Base-by-base conservation (phyloP, 2,113 vertebrate species). In the Scomber japonicus region DNA sequence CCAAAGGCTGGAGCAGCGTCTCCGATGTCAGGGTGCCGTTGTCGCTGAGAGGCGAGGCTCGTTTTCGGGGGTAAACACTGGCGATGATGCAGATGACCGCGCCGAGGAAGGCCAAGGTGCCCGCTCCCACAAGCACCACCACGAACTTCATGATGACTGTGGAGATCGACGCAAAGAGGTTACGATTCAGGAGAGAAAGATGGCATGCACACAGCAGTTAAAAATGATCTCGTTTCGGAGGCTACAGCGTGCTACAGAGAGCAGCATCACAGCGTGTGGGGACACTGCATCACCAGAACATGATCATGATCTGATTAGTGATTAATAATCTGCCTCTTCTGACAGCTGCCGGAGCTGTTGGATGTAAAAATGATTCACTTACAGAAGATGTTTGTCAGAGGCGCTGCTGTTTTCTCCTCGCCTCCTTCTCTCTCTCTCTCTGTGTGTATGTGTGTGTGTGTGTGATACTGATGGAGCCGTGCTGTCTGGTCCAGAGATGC, bases 81-180 rank as follows among this genome's bases (percentile, higher is more conserved):
- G 96, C 97, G 85, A 99, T 94, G 94, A 99, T 98, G 96, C 97
- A 98, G 92, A 98, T 97, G 90, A 97, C 96, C 77, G 96, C 97
- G 75, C 97, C 97, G 71, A 99, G 96, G 90, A 99, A 97, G 87
- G 97, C 97, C 93, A 98, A 94, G 84, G 95, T 94, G 89, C 97
- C 97, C 81, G 97, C 97, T 91, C 96, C 96, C 86, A 98, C 96
- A 46, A 99, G 94, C 74, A 99, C 95, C 75, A 97, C 95, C 92
- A 97, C 93, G 94, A 98, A 98, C 96, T 98, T 98, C 97, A 98
- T 97, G 70, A 72, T 94, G 93, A 92, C 94, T 94, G 93, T 8
- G 30, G 50, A 53, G 67, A 65, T 12, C 82, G 55, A 76, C 3
- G 24, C 2, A 57, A 12, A 17, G n/a, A 62, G 24, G 24, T 63